A percentile compares a stretch with the other conserved stretches of the same genome.
phyloP scores from a whole-genome alignment of 2,113 vertebrate genomes.

The Egretta garzetta region DNA sequence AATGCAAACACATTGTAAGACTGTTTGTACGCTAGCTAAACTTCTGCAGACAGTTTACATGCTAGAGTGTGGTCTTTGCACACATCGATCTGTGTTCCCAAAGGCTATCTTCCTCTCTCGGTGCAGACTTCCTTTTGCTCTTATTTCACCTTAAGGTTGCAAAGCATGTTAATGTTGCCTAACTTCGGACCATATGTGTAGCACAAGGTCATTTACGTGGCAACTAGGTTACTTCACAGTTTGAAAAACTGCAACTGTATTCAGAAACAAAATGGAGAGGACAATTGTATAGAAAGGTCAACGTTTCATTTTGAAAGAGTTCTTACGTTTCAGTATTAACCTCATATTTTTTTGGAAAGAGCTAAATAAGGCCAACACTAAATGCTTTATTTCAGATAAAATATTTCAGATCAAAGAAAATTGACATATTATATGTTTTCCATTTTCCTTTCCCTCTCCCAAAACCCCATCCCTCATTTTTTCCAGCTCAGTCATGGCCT shows the following conservation, averaged over 20 bases:
- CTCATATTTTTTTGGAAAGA: not conserved
- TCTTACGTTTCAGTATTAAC: not conserved
- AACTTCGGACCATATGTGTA: slow-evolving; percentile 48
- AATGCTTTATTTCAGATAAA: not conserved
- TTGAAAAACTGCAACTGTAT: not conserved
- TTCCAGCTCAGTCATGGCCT: not conserved
- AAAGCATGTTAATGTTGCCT: not conserved
- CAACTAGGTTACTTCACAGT: not conserved
- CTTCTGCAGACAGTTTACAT: slow-evolving; percentile 41
- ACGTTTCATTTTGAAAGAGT: not conserved
- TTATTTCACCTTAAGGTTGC: slow-evolving; percentile 16
- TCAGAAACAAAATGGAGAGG: not conserved
- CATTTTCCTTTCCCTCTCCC: not conserved
- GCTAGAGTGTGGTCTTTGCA: not conserved
- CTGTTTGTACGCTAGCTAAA: slow-evolving; percentile 35
- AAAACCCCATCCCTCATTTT: not conserved
- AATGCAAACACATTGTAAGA: slow-evolving; percentile 52
- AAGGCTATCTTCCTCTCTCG: not conserved
- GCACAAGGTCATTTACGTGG: not conserved
- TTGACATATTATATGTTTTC: not conserved
- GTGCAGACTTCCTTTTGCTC: not conserved
- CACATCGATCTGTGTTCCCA: not conserved
- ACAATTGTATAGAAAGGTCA: not conserved
- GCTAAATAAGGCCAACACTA: not conserved
- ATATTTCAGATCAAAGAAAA: not conserved